Evolutionary conservation across 2,888 invertebrate genomes (phyloP).

Genomic region (Synergus laeviventris): DNA sequence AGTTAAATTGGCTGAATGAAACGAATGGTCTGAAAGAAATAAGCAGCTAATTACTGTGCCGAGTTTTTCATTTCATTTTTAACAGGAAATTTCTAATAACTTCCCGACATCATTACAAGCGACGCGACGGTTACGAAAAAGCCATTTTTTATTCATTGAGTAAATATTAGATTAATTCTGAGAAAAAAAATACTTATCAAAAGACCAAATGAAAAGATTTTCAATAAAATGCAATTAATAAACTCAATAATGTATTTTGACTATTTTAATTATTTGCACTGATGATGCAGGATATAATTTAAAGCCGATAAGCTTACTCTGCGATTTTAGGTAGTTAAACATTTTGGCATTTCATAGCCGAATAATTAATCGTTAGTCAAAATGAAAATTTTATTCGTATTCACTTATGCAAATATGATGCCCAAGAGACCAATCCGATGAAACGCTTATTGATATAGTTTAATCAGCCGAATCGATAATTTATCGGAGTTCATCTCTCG

Average conservation of each 20-base stretch:
- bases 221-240: background rate
- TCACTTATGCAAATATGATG: background rate
- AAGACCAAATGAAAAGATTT: background rate
- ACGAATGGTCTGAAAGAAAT: slow-evolving; percentile 8
- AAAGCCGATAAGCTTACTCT: background rate
- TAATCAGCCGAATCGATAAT: background rate
- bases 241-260: background rate
- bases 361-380: background rate
- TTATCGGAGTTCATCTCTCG: background rate
- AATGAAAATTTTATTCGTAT: background rate
- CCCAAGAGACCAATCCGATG: background rate
- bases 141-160: background rate
- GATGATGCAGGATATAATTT: background rate
- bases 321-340: background rate
- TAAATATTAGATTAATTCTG: background rate
- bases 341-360: background rate
- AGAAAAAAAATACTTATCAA: background rate
- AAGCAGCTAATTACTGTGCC: slow-evolving; percentile 7
- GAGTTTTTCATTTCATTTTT: background rate
- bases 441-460: background rate
- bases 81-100: slow-evolving; percentile 9
- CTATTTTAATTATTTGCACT: background rate
- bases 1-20: slow-evolving; percentile 27
- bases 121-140: background rate
- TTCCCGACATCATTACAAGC: slow-evolving; percentile 4